Evolutionary conservation across 2,113 vertebrate genomes (phyloP).

Genomic region (Brachypteracias leptosomus): DNA sequence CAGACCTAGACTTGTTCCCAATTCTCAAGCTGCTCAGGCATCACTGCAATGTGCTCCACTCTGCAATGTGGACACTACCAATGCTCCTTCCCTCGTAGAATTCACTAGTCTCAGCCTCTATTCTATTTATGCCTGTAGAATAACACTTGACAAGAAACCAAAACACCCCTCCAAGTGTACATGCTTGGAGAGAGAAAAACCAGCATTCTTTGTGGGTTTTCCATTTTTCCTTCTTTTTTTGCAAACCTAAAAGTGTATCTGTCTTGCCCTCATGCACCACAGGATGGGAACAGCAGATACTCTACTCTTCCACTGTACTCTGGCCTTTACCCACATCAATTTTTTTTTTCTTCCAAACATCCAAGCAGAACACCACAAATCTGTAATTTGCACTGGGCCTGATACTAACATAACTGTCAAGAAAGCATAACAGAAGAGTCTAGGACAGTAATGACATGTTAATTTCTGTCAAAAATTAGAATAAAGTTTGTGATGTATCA

Average conservation of each 20-base stretch:
- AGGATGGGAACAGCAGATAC: background rate
- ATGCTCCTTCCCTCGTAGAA: rapidly evolving
- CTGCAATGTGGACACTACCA: rapidly evolving
- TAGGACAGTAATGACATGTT: background rate
- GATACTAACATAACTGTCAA: background rate
- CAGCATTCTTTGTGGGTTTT: background rate
- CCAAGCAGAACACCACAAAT: background rate
- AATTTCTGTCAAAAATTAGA: background rate
- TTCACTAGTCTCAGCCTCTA: background rate
- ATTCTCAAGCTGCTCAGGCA: background rate
- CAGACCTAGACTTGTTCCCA: background rate
- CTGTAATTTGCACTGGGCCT: background rate
- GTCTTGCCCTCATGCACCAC: background rate
- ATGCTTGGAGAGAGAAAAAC: background rate
- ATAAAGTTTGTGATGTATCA: background rate
- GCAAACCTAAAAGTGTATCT: background rate
- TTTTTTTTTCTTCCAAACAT: background rate
- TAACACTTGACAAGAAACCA: background rate
- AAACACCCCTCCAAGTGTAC: background rate
- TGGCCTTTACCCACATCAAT: background rate
- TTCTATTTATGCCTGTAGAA: background rate
- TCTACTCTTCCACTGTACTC: background rate
- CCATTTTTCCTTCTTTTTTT: background rate
- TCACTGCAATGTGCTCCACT: background rate
- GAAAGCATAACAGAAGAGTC: background rate